These are phyloP conservation scores for Caenorhabditis sp. DNA, from an alignment of 2,888 invertebrate species.

Conservation along the genomic window DNA sequence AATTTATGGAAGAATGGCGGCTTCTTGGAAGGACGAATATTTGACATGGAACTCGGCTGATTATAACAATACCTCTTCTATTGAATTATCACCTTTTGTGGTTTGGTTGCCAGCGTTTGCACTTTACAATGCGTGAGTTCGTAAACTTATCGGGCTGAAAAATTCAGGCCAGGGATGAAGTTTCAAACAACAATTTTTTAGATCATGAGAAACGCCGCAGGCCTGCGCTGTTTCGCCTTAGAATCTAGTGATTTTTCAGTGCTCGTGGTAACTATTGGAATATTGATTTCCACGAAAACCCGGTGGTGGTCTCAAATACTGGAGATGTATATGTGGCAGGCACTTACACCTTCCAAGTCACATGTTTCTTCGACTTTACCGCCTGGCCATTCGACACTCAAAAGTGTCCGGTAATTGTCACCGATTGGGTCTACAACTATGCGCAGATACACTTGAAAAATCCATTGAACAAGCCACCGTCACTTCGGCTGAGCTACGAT, in stretches of 20 bases:
- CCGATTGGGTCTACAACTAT: slow-evolving; percentile 69
- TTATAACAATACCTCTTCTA: slow-evolving; percentile 50
- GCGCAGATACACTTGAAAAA: slow-evolving; percentile 67
- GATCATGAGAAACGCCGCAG: no score
- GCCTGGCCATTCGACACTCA: slow-evolving; percentile 66
- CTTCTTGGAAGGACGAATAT: slow-evolving; percentile 68
- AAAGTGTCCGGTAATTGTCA: slow-evolving; percentile 67
- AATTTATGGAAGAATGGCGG: slow-evolving; percentile 65
- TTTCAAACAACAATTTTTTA: no score
- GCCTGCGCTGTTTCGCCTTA: no score
- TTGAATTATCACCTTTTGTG: slow-evolving; percentile 58
- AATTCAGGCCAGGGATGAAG: no score
- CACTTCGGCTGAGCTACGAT: slow-evolving; percentile 62
- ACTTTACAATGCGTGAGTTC: slow-evolving; percentile 61
- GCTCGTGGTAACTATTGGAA: slow-evolving; percentile 67
- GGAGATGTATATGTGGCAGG: slow-evolving; percentile 60
- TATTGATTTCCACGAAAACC: slow-evolving; percentile 64
- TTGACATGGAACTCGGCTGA: slow-evolving; percentile 57
- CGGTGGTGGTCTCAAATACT: slow-evolving; percentile 53
- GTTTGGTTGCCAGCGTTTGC: slow-evolving; percentile 69
- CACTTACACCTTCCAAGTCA: slow-evolving; percentile 67
- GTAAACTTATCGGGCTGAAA: no score
- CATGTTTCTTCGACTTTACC: slow-evolving; percentile 68
- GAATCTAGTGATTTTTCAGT: no score
- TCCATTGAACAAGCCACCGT: slow-evolving; percentile 49